Conservation (phyloP, 2,888 invertebrate species). For the Clunio marinus region DNA sequence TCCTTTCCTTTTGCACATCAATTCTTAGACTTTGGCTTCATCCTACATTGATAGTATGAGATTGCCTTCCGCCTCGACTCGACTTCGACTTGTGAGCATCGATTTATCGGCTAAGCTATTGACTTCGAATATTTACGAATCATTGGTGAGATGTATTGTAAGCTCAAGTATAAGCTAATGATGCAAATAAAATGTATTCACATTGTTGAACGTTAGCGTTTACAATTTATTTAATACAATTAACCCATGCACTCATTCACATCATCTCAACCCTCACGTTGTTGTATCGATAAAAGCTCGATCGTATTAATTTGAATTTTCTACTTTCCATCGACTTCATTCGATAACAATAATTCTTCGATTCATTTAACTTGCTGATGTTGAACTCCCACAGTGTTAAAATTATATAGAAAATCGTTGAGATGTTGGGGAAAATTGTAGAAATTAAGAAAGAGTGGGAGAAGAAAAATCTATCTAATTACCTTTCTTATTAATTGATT, state of each 20-base stretch:
- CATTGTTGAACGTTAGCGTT: no score
- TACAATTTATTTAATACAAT: no score
- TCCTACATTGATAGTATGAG: not conserved
- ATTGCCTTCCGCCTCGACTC: not conserved
- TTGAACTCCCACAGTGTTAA: not conserved
- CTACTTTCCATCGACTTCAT: constrained; percentile 33
- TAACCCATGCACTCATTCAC: no score
- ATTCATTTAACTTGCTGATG: constrained; percentile 27
- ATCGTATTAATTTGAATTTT: constrained; percentile 36
- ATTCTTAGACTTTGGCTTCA: not conserved
- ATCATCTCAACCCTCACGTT: no score
- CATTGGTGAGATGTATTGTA: no score
- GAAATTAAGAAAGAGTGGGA: no score
- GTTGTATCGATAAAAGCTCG: no score
- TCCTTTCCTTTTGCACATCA: no score
- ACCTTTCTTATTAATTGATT: constrained; percentile 37
- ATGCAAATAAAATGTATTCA: constrained; percentile 23
- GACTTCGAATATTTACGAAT: not conserved
- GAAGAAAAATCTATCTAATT: constrained; percentile 11
- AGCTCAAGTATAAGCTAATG: constrained; percentile 16
- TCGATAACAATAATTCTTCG: constrained; percentile 35
- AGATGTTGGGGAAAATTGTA: not conserved
- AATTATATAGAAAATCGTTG: not conserved
- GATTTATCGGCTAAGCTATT: constrained; percentile 19
- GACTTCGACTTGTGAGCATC: not conserved